Evolutionary conservation across 1,140 invertebrate species (phyloP).

Genomic region (Bombus fervidus): DNA sequence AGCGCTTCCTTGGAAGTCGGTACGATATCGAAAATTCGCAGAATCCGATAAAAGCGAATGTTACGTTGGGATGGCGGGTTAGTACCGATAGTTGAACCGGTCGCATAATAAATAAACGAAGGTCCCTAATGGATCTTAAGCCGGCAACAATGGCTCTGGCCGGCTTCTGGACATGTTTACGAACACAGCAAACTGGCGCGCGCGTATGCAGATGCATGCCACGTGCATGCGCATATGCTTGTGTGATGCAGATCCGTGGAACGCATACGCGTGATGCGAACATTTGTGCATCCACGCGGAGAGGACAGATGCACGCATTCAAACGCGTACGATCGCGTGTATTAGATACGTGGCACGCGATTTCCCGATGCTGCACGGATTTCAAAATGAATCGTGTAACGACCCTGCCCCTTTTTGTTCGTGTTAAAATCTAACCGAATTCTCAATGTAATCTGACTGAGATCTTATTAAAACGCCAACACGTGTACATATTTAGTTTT

Average conservation of each 20-base stretch:
- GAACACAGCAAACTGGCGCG: background rate
- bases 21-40: conserved; percentile 53
- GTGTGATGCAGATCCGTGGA: conserved; percentile 4
- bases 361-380: background rate
- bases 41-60: conserved; percentile 61
- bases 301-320: background rate
- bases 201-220: conserved; percentile 3
- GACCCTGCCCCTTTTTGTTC: background rate
- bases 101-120: conserved; percentile 73
- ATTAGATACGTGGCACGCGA: background rate
- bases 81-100: conserved; percentile 23
- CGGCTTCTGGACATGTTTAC: conserved; percentile 59
- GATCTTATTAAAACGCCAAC: background rate
- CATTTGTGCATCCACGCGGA: conserved; percentile 1
- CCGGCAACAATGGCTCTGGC: conserved; percentile 73
- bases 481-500: background rate
- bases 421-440: background rate
- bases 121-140: conserved; percentile 75
- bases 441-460: background rate
- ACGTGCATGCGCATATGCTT: background rate
- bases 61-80: conserved; percentile 4
- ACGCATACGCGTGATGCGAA: background rate
- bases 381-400: background rate
- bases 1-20: conserved; percentile 19
- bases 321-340: background rate